Percentiles rank a stretch among this genome's conserved stretches.
These are phyloP conservation scores for Hermetia illucens DNA, from an alignment of 1,140 invertebrate species.

Conservation along the genomic window DNA sequence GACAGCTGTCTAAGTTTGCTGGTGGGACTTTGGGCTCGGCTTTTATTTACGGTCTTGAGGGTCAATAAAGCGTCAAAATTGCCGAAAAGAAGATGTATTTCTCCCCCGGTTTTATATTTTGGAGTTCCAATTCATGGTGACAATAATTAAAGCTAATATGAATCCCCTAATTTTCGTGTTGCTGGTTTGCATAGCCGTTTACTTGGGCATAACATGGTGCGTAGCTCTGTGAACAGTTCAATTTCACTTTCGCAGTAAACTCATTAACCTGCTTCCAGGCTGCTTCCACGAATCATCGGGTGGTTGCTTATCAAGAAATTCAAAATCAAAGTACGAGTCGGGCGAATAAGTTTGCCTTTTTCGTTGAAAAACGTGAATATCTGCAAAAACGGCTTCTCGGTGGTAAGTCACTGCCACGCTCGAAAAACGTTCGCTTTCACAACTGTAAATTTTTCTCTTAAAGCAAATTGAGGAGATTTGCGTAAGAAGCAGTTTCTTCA, in stretches of 20 bases:
- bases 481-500: constrained; percentile 77
- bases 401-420: constrained; percentile 39
- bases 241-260: background rate
- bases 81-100: too few relatives aligned
- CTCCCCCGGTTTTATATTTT: too few relatives aligned
- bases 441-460: constrained; percentile 13
- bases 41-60: too few relatives aligned
- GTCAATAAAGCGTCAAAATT: too few relatives aligned
- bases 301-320: constrained; percentile 47
- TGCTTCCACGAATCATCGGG: constrained; percentile 46
- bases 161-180: background rate
- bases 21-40: too few relatives aligned
- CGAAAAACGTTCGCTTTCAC: background rate
- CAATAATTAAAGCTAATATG: background rate
- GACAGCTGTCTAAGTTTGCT: too few relatives aligned
- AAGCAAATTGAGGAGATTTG: constrained; percentile 78
- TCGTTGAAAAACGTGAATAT: constrained; percentile 47
- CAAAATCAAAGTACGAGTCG: constrained; percentile 47
- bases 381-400: constrained; percentile 46
- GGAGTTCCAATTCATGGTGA: too few relatives aligned
- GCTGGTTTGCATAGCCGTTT: constrained; percentile 1
- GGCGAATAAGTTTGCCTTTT: constrained; percentile 48
- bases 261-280: constrained; percentile 29
- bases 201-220: constrained; percentile 4
- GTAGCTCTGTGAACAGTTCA: background rate